Evolutionary conservation across 1,140 invertebrate genomes (phyloP).

Genomic region (Aphelenchoides avenae): DNA sequence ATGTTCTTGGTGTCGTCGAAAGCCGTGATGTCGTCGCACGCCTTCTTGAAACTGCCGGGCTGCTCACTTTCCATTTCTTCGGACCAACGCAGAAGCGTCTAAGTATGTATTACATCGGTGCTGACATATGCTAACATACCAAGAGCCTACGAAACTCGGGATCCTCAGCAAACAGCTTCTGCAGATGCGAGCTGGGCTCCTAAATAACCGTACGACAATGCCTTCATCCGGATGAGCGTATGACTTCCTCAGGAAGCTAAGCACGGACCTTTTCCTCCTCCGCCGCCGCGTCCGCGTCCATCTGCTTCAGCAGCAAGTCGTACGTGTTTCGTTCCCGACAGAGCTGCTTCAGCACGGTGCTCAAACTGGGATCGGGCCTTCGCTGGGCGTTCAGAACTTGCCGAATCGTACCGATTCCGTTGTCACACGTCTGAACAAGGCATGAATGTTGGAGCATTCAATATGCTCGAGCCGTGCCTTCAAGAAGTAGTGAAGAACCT

Average conservation of each 20-base stretch:
- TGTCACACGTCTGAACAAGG: conserved; percentile 21
- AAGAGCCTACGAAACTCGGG: conserved; percentile 24
- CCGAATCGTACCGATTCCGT: conserved; percentile 21
- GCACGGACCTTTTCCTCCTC: conserved; percentile 13
- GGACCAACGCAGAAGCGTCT: conserved; percentile 34
- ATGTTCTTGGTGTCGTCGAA: conserved; percentile 1
- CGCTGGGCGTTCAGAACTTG: neutral
- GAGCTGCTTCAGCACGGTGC: conserved; percentile 15
- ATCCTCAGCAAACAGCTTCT: conserved; percentile 26
- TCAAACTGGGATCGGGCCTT: conserved; percentile 18
- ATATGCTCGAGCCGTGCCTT: neutral
- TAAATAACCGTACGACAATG: conserved; percentile 13
- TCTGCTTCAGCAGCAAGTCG: conserved; percentile 23
- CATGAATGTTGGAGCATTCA: neutral
- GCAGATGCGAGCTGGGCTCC: conserved; percentile 20
- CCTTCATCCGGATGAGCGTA: no score
- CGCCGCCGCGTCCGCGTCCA: conserved; percentile 11
- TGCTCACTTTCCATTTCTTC: conserved; percentile 19
- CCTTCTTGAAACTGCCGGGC: conserved; percentile 16
- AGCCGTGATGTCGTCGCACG: conserved; percentile 6
- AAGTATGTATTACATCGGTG: conserved; percentile 10
- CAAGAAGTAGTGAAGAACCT: conserved; percentile 10
- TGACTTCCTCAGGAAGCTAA: conserved; percentile 1
- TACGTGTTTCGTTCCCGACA: conserved; percentile 25
- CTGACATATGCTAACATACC: neutral